Base-by-base conservation (phyloP, 2,113 vertebrate genomes). In the Alligator sinensis region DNA sequence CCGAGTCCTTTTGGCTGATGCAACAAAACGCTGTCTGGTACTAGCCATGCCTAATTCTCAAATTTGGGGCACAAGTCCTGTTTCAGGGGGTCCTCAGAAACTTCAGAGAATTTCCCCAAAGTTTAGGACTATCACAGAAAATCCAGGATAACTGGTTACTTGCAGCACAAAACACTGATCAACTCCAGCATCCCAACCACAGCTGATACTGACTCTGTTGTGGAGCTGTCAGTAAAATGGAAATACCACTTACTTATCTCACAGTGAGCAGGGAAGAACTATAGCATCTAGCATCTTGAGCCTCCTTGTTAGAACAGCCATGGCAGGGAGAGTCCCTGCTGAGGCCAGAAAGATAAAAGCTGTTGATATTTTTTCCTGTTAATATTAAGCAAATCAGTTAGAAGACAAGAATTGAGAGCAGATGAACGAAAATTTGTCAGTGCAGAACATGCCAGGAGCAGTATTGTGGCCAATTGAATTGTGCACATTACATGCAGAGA, bases 381-480 rank as follows among this genome's bases (percentile, higher is more conserved):
- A 63, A 80, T 19, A 55, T 17, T 11, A 80, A 38, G n/a, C 58
- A 80, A 68, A 68, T 21, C 2, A 4, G 4, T 21, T 5, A 13
- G 13, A 63, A 63, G 1, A 80, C 16, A 70, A 34, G 80, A 79
- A 38, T 59, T 55, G 22, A 9, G 3, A 4, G 16, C 58, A 19
- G 27, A 17, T 19, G 24, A 38, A 57, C 3, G 38, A 0, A 0
- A 4, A 47, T 76, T 62, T 63, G 60, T 5, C 25, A 24, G 16
- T 0, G 0, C 0, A 47, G 0, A 92, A 54, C 5, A 10, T 1
- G 1, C 4, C 63, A 87, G 62, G 34, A 80, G 82, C 64, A 55
- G 80, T 28, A 2, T 27, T 8, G 54, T 38, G 77, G 38, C 25
- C 30, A 61, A 11, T 12, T 10, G 19, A 28, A 30, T 2, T 58